phyloP scores from a whole-genome alignment of 2,888 invertebrate genomes.

The Leistus spinibarbis region DNA sequence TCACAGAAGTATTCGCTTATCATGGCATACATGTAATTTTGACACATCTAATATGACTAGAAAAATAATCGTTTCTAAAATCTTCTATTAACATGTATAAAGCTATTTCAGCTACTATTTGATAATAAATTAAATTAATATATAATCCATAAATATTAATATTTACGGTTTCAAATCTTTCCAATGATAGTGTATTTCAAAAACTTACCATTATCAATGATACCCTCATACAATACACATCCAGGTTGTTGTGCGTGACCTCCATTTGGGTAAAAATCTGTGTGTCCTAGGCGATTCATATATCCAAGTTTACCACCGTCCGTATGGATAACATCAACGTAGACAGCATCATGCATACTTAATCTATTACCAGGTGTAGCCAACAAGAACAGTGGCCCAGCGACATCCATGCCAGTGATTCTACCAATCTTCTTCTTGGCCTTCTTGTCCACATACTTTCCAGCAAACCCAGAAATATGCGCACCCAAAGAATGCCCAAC shows the following conservation, averaged over 20 bases:
- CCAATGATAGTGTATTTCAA: background rate
- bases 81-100: too few relatives aligned
- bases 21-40: too few relatives aligned
- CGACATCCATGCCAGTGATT: slow-evolving; percentile 62
- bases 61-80: too few relatives aligned
- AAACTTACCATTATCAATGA: slow-evolving; percentile 28
- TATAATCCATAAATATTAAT: too few relatives aligned
- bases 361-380: slow-evolving; percentile 57
- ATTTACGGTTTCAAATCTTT: background rate
- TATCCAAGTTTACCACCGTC: slow-evolving; percentile 69
- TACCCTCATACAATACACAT: slow-evolving; percentile 54
- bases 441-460: slow-evolving; percentile 46
- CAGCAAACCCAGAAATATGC: slow-evolving; percentile 67
- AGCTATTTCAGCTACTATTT: too few relatives aligned
- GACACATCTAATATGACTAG: too few relatives aligned
- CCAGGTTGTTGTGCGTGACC: slow-evolving; percentile 70
- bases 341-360: slow-evolving; percentile 68
- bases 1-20: too few relatives aligned
- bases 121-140: too few relatives aligned
- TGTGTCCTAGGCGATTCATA: slow-evolving; percentile 66
- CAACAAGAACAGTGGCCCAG: slow-evolving; percentile 64
- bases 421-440: slow-evolving; percentile 32
- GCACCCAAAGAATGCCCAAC: slow-evolving; percentile 58
- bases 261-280: slow-evolving; percentile 74
- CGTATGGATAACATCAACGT: slow-evolving; percentile 75